phyloP scores from a whole-genome alignment of 64 coral and sea anemone genomes.

The Pocillopora damicornis region DNA sequence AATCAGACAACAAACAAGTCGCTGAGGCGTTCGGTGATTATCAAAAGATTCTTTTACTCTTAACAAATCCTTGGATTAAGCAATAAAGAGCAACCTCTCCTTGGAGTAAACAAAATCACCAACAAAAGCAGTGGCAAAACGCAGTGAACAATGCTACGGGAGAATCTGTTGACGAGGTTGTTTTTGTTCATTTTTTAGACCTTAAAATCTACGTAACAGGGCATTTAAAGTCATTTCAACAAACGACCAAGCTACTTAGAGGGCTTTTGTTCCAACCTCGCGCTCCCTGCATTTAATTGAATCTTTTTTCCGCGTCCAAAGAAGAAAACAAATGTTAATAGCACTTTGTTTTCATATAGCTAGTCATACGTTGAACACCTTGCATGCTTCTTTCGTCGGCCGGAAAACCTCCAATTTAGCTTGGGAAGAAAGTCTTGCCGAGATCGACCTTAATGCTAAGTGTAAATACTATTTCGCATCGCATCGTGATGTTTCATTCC shows the following conservation, averaged over 20 bases:
- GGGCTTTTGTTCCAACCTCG: constrained; percentile 4
- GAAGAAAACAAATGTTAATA: constrained; percentile 3
- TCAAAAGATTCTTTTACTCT: not conserved
- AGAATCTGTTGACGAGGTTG: not conserved
- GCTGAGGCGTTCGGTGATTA: not conserved
- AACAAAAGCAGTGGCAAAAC: not conserved
- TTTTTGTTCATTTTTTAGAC: not conserved
- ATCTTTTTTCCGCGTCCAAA: not conserved
- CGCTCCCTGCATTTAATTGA: constrained; percentile 12
- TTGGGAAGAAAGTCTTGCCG: not conserved
- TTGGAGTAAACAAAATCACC: constrained; percentile 21
- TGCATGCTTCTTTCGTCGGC: not conserved
- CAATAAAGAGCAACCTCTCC: not conserved
- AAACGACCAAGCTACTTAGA: constrained; percentile 1
- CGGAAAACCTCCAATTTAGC: not conserved
- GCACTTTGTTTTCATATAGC: not conserved
- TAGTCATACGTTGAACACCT: constrained; percentile 30
- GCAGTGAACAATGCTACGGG: not conserved
- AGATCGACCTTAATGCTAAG: not conserved
- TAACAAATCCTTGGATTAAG: constrained; percentile 8
- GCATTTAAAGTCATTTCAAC: constrained; percentile 10
- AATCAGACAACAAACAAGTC: not conserved
- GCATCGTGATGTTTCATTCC: not conserved
- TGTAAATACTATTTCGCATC: constrained; percentile 9
- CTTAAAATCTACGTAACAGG: constrained; percentile 21